Conservation (phyloP, 1,140 invertebrate genomes). For the Lepidurus arcticus region DNA sequence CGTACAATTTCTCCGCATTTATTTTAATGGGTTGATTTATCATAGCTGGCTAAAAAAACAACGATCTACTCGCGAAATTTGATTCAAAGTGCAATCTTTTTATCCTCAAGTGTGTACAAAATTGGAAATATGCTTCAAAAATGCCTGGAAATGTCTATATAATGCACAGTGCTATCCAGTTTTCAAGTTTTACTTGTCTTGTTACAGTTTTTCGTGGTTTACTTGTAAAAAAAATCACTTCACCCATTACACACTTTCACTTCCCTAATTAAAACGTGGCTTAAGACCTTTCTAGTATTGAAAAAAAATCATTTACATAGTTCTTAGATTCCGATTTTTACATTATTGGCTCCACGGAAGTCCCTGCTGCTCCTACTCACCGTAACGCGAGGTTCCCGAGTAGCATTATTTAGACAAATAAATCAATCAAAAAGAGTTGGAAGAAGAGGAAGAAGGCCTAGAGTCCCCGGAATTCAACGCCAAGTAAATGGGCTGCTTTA, state of each 20-base stretch:
- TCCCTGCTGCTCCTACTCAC: no score
- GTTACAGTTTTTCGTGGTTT: slow-evolving; percentile 15
- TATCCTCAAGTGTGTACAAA: background rate
- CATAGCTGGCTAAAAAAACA: background rate
- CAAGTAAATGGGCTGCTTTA: background rate
- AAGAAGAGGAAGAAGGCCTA: background rate
- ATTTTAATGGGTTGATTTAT: background rate
- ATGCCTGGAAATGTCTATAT: background rate
- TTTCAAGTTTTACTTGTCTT: background rate
- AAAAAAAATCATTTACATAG: background rate
- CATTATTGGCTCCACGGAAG: background rate
- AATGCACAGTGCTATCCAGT: slow-evolving; percentile 1
- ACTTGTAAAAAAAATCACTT: slow-evolving; percentile 6
- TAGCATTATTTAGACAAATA: background rate
- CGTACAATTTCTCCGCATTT: background rate
- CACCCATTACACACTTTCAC: background rate
- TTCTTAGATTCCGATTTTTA: slow-evolving; percentile 5
- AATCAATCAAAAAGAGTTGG: background rate
- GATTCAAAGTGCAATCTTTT: background rate
- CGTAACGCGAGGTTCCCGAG: background rate
- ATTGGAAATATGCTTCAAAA: background rate
- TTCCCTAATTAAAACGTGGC: background rate
- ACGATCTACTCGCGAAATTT: background rate
- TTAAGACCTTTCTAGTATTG: no score
- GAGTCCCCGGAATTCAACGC: no score